Conservation (phyloP, 2,888 invertebrate species). For the Pterobdella sp. region DNA sequence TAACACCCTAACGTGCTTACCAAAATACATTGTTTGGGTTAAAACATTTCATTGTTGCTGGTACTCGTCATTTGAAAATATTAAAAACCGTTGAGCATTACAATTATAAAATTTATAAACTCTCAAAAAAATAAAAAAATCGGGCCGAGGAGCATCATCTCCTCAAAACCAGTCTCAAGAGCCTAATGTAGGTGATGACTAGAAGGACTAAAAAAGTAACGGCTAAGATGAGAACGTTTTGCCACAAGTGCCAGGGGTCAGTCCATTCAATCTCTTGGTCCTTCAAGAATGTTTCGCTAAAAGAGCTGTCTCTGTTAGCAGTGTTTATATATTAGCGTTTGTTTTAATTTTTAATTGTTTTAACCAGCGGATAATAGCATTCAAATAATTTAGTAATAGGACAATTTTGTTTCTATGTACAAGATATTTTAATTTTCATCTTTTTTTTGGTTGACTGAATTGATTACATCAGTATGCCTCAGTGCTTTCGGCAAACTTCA, state of each 20-base stretch:
- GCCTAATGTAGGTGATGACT: neutral
- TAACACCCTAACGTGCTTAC: too few relatives aligned
- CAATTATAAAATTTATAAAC: too few relatives aligned
- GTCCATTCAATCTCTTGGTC: conserved; percentile 42
- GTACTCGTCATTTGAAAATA: too few relatives aligned
- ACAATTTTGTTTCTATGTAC: neutral
- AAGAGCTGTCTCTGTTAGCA: neutral
- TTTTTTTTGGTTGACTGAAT: too few relatives aligned
- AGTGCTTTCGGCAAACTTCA: too few relatives aligned
- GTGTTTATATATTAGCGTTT: neutral
- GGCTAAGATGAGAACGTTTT: conserved; percentile 44
- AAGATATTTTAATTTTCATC: neutral
- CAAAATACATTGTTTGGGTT: too few relatives aligned
- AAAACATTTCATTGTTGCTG: too few relatives aligned
- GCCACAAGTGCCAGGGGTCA: conserved; percentile 47
- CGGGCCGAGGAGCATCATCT: neutral
- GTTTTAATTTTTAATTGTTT: neutral
- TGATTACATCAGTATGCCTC: too few relatives aligned
- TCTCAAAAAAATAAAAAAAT: too few relatives aligned
- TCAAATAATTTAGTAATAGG: neutral
- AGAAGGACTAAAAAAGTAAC: neutral
- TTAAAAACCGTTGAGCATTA: too few relatives aligned
- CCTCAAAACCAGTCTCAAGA: neutral
- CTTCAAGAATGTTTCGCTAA: conserved; percentile 42
- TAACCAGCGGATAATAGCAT: neutral